phyloP scores from a whole-genome alignment of 1,140 invertebrate species.

The Magallana ariakensis region DNA sequence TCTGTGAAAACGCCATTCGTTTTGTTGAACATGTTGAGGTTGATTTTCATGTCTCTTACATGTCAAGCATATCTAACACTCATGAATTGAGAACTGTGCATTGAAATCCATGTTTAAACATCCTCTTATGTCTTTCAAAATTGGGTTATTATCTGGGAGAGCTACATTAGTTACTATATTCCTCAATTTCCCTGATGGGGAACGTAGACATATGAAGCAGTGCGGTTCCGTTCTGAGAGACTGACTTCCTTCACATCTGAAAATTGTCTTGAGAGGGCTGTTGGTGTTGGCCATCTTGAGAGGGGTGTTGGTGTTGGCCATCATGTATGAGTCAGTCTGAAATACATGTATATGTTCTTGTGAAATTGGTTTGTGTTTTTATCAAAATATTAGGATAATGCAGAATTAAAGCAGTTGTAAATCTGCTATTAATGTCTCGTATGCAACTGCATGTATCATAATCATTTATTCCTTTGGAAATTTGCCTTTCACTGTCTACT shows the following conservation, averaged over 20 bases:
- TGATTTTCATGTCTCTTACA: background rate
- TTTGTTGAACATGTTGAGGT: background rate
- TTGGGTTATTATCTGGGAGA: background rate
- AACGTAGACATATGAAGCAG: background rate
- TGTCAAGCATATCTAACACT: background rate
- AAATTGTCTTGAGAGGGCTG: slow-evolving; percentile 11
- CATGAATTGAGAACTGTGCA: background rate
- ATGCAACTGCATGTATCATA: background rate
- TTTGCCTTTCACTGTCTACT: background rate
- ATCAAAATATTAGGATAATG: background rate
- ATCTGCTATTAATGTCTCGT: too few relatives aligned
- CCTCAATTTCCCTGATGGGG: background rate
- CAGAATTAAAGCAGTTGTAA: too few relatives aligned
- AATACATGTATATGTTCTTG: background rate
- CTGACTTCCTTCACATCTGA: background rate
- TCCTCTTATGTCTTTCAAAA: background rate
- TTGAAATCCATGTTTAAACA: background rate
- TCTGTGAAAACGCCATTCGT: slow-evolving; percentile 2
- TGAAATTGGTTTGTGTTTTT: background rate
- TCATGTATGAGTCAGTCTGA: background rate
- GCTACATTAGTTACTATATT: slow-evolving; percentile 10
- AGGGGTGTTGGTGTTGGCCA: background rate
- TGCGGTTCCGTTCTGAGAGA: background rate
- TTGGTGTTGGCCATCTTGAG: too few relatives aligned
- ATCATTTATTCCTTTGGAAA: background rate